phyloP scores from a whole-genome alignment of 2,797 vertebrate species.

The Sebastes steindachneri region DNA sequence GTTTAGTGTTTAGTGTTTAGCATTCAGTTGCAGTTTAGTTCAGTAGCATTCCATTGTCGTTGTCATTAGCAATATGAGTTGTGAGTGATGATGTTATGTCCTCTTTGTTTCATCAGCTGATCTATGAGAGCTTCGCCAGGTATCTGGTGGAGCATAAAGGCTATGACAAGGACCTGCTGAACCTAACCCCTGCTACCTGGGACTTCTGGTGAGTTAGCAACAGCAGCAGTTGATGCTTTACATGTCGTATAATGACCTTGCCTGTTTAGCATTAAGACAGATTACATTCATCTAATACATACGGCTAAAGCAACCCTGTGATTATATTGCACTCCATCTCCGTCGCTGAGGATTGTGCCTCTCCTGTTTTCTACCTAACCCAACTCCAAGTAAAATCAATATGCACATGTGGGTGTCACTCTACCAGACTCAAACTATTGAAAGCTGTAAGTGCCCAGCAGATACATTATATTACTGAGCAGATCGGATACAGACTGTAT shows the following conservation, averaged over 20 bases:
- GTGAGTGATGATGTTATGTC: not conserved
- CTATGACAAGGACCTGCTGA: conserved; percentile 91
- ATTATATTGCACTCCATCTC: not conserved
- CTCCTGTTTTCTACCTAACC: not conserved
- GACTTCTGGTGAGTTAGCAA: conserved; percentile 92
- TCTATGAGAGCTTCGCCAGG: conserved; percentile 94
- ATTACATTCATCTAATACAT: not conserved
- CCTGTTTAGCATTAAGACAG: not conserved
- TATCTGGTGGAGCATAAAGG: conserved; percentile 92
- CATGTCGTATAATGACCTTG: not conserved
- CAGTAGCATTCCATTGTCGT: too few species aligned
- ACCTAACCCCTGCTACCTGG: conserved; percentile 88
- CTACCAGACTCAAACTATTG: not conserved
- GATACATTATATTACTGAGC: too few species aligned
- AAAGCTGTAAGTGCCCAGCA: too few species aligned
- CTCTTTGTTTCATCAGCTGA: conserved; percentile 84
- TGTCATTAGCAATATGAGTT: not conserved
- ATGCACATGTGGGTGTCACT: not conserved
- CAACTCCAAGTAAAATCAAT: not conserved
- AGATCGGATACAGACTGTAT: not conserved
- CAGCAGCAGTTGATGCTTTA: not conserved
- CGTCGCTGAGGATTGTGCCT: not conserved
- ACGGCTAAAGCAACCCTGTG: not conserved
- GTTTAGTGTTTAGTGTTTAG: not conserved
- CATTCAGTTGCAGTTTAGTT: not conserved